Evolutionary conservation across 2,113 vertebrate genomes (phyloP).

Genomic region (Anguilla rostrata): DNA sequence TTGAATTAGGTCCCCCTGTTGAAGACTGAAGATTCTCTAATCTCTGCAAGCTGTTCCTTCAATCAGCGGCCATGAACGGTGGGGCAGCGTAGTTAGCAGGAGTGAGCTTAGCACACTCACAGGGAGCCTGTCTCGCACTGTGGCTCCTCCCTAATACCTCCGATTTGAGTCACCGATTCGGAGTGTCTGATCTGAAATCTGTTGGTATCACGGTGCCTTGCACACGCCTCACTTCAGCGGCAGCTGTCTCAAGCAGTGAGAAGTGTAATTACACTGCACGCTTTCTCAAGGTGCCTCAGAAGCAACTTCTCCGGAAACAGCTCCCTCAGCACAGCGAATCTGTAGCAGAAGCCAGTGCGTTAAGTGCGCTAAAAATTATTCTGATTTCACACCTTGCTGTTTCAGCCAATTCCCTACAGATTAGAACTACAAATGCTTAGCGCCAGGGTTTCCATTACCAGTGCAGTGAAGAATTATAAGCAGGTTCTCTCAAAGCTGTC

Average conservation of each 20-base stretch:
- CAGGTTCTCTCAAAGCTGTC: background rate
- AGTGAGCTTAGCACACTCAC: background rate
- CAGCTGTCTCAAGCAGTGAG: background rate
- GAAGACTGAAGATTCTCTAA: background rate
- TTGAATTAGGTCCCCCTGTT: background rate
- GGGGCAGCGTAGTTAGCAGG: background rate
- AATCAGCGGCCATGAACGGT: background rate
- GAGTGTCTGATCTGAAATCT: background rate
- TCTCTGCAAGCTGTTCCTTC: background rate
- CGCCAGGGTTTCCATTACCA: background rate
- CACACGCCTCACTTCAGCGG: background rate
- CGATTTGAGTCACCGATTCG: background rate
- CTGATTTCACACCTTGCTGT: constrained; percentile 1
- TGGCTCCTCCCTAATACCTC: background rate
- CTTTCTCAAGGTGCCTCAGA: background rate
- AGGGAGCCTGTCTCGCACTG: background rate
- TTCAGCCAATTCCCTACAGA: constrained; percentile 3
- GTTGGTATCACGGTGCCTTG: background rate
- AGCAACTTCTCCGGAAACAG: background rate
- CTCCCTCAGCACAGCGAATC: background rate
- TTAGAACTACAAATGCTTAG: background rate
- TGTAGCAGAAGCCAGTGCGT: background rate
- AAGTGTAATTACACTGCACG: background rate
- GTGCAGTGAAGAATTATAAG: background rate
- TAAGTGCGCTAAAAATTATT: background rate